Evolutionary conservation across 2,113 vertebrate species (phyloP).

Genomic region (Zootoca vivipara): DNA sequence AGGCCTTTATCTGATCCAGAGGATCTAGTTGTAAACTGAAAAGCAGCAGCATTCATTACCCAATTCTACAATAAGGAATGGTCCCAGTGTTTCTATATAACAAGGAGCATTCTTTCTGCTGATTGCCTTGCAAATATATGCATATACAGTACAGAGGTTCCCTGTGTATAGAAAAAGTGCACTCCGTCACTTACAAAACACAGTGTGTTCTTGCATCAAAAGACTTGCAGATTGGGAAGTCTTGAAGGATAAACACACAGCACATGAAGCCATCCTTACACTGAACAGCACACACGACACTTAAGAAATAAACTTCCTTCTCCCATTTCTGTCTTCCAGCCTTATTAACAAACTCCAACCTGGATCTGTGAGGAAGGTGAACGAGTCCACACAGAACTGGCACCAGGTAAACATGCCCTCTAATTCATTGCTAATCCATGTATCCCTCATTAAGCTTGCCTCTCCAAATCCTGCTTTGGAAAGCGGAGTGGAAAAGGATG

Average conservation of each 20-base stretch:
- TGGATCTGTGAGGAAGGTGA: conserved; percentile 89
- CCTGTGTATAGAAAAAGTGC: not conserved
- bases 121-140: no score
- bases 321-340: conserved; percentile 61
- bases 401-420: conserved; percentile 82
- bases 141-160: not conserved
- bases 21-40: not conserved
- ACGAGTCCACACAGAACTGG: conserved; percentile 90
- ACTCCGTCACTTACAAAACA: not conserved
- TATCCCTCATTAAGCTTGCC: no score
- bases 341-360: conserved; percentile 93
- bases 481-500: not conserved
- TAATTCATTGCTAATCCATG: no score
- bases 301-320: not conserved
- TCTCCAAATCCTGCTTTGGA: not conserved
- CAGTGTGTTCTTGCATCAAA: not conserved
- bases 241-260: not conserved
- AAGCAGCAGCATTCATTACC: not conserved
- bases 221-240: not conserved
- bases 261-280: not conserved
- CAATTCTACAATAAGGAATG: not conserved
- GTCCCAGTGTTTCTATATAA: not conserved
- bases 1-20: not conserved
- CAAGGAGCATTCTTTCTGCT: not conserved
- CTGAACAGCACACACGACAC: not conserved